A percentile compares a stretch with the other conserved stretches of the same genome.
Evolutionary conservation across 2,888 invertebrate species (phyloP).

Genomic region (Andrena fulva): DNA sequence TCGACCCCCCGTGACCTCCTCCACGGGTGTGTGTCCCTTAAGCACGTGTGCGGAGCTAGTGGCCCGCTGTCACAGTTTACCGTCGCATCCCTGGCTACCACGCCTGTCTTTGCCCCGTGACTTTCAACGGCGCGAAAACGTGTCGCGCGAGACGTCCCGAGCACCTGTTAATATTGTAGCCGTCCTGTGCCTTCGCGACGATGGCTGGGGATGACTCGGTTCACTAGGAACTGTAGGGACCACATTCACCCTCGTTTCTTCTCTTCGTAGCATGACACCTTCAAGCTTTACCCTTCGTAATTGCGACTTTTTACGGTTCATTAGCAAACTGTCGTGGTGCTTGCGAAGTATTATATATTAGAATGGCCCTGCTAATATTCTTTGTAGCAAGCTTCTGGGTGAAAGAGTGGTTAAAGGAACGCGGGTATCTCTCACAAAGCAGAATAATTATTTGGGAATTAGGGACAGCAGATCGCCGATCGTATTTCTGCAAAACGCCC

Average conservation of each 20-base stretch:
- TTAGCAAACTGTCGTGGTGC: no score
- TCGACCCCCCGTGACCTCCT: constrained; percentile 45
- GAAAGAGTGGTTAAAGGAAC: neutral
- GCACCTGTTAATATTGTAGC: constrained; percentile 24
- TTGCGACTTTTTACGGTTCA: no score
- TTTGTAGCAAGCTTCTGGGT: neutral
- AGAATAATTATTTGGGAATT: constrained; percentile 12
- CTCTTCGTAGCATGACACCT: no score
- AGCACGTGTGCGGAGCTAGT: constrained; percentile 42
- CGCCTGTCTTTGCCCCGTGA: constrained; percentile 10
- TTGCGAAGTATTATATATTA: no score
- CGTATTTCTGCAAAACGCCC: constrained; percentile 1
- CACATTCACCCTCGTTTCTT: neutral
- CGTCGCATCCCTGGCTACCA: constrained; percentile 28
- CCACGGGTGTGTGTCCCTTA: constrained; percentile 50
- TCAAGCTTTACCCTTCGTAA: no score
- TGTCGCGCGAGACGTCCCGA: constrained; percentile 4
- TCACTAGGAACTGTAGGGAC: neutral
- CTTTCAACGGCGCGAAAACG: constrained; percentile 42
- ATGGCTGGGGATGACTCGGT: neutral
- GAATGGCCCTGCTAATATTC: no score
- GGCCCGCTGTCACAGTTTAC: constrained; percentile 57
- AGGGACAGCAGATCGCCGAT: neutral
- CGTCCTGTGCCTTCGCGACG: neutral
- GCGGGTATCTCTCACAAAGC: neutral